phyloP scores from a whole-genome alignment of 2,888 invertebrate genomes.

The Apotomis capreana region DNA sequence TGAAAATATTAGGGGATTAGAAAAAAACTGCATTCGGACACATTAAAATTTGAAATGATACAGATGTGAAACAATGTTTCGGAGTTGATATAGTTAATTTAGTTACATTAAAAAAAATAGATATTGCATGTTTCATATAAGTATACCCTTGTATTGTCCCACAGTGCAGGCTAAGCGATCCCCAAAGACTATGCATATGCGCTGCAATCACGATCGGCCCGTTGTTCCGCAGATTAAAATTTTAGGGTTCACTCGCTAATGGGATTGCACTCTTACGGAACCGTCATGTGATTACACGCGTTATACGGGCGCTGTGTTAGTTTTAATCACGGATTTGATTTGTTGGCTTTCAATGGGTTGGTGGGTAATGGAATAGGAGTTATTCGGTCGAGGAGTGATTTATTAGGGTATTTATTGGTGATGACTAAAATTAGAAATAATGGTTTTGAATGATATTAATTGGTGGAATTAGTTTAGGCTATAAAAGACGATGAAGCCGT shows the following conservation, averaged over 20 bases:
- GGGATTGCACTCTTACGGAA: slow-evolving; percentile 80
- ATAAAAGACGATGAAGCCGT: no score
- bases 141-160: slow-evolving; percentile 42
- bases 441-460: background rate
- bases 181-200: slow-evolving; percentile 83
- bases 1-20: no score
- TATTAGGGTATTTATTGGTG: background rate
- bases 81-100: no score
- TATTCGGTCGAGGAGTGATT: slow-evolving; percentile 14
- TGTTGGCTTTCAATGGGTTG: slow-evolving; percentile 51
- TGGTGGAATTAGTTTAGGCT: no score
- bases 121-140: no score
- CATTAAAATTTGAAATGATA: no score
- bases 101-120: no score
- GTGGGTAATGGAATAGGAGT: slow-evolving; percentile 42
- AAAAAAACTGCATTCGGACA: no score
- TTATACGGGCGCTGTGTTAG: slow-evolving; percentile 70
- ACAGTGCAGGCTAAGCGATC: slow-evolving; percentile 76
- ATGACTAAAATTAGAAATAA: no score
- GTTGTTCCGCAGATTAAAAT: slow-evolving; percentile 82
- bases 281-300: slow-evolving; percentile 66
- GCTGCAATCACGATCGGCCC: slow-evolving; percentile 80
- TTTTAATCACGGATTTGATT: slow-evolving; percentile 72
- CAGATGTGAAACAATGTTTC: no score
- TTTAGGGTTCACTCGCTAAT: slow-evolving; percentile 83